phyloP scores from a whole-genome alignment of 2,113 vertebrate genomes.

The Bambusicola thoracicus region DNA sequence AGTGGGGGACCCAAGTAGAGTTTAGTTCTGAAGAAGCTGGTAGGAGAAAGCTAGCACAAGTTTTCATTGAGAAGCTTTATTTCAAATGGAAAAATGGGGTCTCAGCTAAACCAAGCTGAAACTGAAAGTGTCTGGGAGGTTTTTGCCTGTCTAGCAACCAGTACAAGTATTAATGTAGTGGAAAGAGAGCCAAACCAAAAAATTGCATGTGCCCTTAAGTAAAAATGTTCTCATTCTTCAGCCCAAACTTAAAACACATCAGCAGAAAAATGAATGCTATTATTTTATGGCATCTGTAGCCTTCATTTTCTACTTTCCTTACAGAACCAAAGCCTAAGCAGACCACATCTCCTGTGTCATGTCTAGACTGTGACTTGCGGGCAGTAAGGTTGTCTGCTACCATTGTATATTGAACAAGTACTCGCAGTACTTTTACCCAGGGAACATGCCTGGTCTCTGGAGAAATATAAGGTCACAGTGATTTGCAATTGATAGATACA shows the following conservation, averaged over 20 bases:
- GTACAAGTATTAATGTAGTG: neutral
- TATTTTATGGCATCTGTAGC: neutral
- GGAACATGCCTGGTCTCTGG: neutral
- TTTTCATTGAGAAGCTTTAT: neutral
- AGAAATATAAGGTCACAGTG: neutral
- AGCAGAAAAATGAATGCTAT: neutral
- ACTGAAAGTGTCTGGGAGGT: neutral
- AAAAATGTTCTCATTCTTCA: neutral
- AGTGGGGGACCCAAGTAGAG: neutral
- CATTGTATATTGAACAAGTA: too few species aligned
- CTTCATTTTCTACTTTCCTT: neutral
- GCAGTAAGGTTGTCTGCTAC: neutral
- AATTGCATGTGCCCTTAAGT: neutral
- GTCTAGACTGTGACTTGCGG: neutral
- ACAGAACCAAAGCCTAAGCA: neutral
- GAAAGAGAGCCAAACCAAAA: neutral
- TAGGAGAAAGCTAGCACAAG: neutral
- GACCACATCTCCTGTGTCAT: neutral
- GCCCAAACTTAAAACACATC: neutral
- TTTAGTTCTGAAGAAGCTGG: neutral
- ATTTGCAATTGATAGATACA: neutral
- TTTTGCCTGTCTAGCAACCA: neutral
- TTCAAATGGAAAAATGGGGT: neutral
- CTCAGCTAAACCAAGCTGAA: neutral
- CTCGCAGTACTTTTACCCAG: accelerated